phyloP scores from a whole-genome alignment of 2,797 vertebrate species.

The Oryzias sinensis region DNA sequence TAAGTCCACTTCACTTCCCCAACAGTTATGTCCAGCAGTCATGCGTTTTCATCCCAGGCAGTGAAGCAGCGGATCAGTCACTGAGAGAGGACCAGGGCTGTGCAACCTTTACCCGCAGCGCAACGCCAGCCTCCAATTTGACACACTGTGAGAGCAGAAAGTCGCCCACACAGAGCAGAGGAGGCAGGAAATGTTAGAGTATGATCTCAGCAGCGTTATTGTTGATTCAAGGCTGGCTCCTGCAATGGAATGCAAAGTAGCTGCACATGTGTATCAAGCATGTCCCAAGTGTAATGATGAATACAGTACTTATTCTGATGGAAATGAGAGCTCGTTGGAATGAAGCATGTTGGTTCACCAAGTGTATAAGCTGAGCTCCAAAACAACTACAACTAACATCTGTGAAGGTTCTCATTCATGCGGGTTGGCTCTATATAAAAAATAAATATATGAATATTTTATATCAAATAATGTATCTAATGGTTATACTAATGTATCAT shows the following conservation, averaged over 20 bases:
- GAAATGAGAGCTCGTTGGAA: constrained; percentile 27
- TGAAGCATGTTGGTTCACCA: constrained; percentile 21
- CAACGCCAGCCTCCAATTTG: constrained; percentile 59
- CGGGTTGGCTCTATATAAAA: no score
- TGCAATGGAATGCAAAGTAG: constrained; percentile 5
- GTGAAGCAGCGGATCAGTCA: constrained; percentile 32
- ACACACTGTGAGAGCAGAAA: constrained; percentile 43
- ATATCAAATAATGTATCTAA: no score
- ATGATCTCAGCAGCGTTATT: constrained; percentile 42
- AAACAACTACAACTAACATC: no score
- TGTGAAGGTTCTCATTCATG: no score
- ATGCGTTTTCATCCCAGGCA: constrained; percentile 33
- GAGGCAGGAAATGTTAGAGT: constrained; percentile 30
- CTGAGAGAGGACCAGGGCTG: constrained; percentile 63
- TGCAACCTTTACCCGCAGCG: constrained; percentile 56
- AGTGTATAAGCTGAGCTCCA: constrained; percentile 48
- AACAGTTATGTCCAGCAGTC: constrained; percentile 45
- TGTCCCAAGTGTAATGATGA: constrained; percentile 18
- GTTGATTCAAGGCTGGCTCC: constrained; percentile 34
- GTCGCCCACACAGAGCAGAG: constrained; percentile 47
- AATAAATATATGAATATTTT: no score
- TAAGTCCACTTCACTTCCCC: constrained; percentile 56
- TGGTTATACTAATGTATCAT: no score
- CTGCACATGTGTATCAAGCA: neutral
- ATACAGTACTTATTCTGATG: constrained; percentile 30